Percentiles rank a stretch among this genome's conserved stretches.
phyloP scores from a whole-genome alignment of 2,797 vertebrate genomes.

The Sebastes variabilis region DNA sequence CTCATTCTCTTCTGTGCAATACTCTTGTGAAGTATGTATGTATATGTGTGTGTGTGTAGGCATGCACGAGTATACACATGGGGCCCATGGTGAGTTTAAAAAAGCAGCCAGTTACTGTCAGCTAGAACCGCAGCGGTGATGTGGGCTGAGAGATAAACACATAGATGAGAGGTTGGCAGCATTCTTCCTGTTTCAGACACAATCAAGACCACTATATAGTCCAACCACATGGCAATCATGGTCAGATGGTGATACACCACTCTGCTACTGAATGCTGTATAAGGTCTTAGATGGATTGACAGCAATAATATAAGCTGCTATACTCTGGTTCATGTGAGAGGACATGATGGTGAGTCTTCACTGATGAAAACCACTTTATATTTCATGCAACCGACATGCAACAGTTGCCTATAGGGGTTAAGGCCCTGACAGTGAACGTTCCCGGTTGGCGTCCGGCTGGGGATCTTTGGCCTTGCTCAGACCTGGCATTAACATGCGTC shows the following conservation, averaged over 20 bases:
- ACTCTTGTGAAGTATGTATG: neutral
- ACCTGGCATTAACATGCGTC: too few species aligned
- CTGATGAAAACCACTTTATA: neutral
- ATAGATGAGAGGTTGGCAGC: constrained; percentile 52
- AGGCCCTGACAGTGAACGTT: neutral
- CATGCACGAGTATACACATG: constrained; percentile 13
- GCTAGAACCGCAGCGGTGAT: constrained; percentile 44
- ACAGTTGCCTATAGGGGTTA: neutral
- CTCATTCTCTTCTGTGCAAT: constrained; percentile 7
- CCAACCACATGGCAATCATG: constrained; percentile 63
- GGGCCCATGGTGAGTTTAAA: constrained; percentile 48
- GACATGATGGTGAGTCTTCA: neutral
- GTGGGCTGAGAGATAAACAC: constrained; percentile 72
- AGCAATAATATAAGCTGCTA: constrained; percentile 1
- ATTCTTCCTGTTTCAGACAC: constrained; percentile 68
- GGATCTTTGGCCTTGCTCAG: too few species aligned
- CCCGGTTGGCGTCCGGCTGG: too few species aligned
- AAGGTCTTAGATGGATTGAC: constrained; percentile 16
- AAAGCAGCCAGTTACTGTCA: constrained; percentile 54
- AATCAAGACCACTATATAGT: constrained; percentile 58
- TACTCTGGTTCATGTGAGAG: neutral
- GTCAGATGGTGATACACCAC: constrained; percentile 46
- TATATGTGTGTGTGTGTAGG: neutral
- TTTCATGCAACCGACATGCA: neutral
- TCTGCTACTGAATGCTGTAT: constrained; percentile 30